Conservation (phyloP, 1,140 invertebrate genomes). For the Camponotus floridanus region DNA sequence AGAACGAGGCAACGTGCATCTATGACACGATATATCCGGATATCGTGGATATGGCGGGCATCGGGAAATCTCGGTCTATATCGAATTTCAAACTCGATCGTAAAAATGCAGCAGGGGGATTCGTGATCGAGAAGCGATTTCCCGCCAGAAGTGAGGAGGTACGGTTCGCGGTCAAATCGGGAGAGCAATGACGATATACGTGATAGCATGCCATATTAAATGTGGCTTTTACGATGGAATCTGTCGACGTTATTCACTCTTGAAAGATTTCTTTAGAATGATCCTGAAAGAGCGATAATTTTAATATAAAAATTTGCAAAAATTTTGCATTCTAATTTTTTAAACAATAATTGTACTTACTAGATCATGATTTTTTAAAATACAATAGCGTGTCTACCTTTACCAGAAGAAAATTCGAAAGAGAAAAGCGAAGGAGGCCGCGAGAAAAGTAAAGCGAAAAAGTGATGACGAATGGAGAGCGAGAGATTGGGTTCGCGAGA, state of each 20-base stretch:
- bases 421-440: conserved; percentile 29
- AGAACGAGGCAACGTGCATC: conserved; percentile 42
- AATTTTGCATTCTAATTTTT: neutral
- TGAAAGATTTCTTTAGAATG: neutral
- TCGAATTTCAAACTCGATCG: conserved; percentile 67
- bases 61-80: conserved; percentile 42
- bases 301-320: neutral
- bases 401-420: conserved; percentile 67
- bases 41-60: neutral
- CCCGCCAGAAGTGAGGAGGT: neutral
- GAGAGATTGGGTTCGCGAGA: conserved; percentile 73
- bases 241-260: neutral
- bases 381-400: conserved; percentile 45
- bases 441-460: conserved; percentile 9
- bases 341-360: neutral
- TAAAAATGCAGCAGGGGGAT: conserved; percentile 64
- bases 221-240: neutral
- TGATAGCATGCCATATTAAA: neutral
- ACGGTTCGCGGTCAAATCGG: neutral
- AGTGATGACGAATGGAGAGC: conserved; percentile 23
- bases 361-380: conserved; percentile 1
- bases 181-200: neutral
- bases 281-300: neutral
- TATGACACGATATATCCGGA: conserved; percentile 58
- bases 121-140: conserved; percentile 17